phyloP scores from a whole-genome alignment of 35 echinoderm and acorn worm genomes.

The Ophiothrix spiculata region DNA sequence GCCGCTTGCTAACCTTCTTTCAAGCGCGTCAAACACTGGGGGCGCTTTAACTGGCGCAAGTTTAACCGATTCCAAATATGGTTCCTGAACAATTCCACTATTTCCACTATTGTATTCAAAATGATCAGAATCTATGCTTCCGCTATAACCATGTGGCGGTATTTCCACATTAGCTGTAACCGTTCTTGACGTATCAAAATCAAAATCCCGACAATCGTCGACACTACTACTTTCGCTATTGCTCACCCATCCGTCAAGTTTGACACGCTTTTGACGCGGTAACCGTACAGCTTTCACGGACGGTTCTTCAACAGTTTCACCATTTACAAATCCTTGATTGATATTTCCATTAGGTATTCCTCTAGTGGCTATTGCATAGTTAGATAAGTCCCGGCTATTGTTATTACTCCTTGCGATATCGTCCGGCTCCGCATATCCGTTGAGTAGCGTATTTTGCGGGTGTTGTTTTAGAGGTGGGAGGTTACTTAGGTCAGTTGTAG shows the following conservation, averaged over 20 bases:
- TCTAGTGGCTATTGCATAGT: background rate
- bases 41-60: slow-evolving; percentile 17
- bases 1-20: background rate
- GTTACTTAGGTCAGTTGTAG: slow-evolving; percentile 50
- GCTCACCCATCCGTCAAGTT: slow-evolving; percentile 13
- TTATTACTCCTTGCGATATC: background rate
- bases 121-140: background rate
- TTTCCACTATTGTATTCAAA: slow-evolving; percentile 17
- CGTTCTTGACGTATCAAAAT: background rate
- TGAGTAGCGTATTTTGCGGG: slow-evolving; percentile 44
- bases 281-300: slow-evolving; percentile 4
- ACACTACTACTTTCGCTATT: slow-evolving; percentile 23
- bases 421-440: slow-evolving; percentile 53
- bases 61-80: background rate
- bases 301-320: background rate
- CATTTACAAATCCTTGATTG: background rate
- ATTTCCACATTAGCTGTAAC: slow-evolving; percentile 25
- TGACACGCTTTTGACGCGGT: background rate
- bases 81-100: slow-evolving; percentile 6
- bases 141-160: background rate
- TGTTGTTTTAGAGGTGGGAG: slow-evolving; percentile 42
- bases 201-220: slow-evolving; percentile 11
- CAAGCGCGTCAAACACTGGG: slow-evolving; percentile 3
- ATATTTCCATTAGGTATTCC: background rate
- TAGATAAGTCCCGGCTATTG: background rate